Conservation (phyloP, 1,140 invertebrate genomes). For the Drosophila willistoni region DNA sequence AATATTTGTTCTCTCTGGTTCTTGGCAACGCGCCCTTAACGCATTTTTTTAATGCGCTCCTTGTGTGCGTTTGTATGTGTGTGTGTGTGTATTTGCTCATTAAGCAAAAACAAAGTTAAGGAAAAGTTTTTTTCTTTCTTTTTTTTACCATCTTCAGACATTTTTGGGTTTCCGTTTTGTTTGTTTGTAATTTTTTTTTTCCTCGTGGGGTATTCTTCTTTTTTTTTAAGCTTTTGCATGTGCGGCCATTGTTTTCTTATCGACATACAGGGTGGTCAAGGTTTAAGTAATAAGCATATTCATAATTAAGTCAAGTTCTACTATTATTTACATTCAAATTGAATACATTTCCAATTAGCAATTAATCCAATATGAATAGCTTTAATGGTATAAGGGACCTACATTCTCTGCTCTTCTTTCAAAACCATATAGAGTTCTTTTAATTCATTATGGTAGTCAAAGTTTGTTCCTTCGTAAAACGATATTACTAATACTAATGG, state of each 20-base stretch:
- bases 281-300: background rate
- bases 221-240: conserved; percentile 22
- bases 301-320: background rate
- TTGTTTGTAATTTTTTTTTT: conserved; percentile 53
- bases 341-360: too few species aligned
- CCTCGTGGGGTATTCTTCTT: conserved; percentile 27
- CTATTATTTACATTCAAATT: too few species aligned
- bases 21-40: conserved; percentile 74
- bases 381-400: too few species aligned
- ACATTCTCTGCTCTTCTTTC: too few species aligned
- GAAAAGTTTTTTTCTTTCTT: conserved; percentile 58
- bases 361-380: too few species aligned
- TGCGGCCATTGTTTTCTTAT: conserved; percentile 57
- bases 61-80: conserved; percentile 23
- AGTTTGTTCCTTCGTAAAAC: too few species aligned
- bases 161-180: conserved; percentile 68
- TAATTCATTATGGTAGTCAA: too few species aligned
- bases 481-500: too few species aligned
- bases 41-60: conserved; percentile 71
- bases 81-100: conserved; percentile 74
- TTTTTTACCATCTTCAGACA: conserved; percentile 68
- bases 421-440: too few species aligned
- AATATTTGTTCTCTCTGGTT: conserved; percentile 68
- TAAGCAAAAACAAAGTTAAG: conserved; percentile 80
- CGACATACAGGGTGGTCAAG: conserved; percentile 52